These are phyloP conservation scores for Nematolebias whitei DNA, from an alignment of 2,113 vertebrate species.

Conservation along the genomic window DNA sequence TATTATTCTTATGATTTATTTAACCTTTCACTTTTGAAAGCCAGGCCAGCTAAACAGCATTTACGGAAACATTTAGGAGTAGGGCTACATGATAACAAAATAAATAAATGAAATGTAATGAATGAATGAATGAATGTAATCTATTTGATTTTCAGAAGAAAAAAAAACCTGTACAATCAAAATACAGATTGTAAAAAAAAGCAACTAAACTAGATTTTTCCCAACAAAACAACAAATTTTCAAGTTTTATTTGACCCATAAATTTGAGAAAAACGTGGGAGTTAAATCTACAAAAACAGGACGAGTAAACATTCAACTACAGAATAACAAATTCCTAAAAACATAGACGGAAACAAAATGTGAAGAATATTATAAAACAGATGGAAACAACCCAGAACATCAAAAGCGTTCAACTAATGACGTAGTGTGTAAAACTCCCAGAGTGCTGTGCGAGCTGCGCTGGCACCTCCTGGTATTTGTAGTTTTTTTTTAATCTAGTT, in stretches of 20 bases:
- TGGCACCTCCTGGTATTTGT: constrained; percentile 55
- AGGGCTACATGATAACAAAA: too few species aligned
- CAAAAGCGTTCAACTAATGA: background rate
- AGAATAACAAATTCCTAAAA: background rate
- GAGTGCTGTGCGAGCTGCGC: constrained; percentile 4
- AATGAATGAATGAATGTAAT: too few species aligned
- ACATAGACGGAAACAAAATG: background rate
- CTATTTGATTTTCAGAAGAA: too few species aligned
- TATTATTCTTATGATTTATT: too few species aligned
- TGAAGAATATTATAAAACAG: background rate
- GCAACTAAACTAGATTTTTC: background rate
- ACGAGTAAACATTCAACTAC: background rate
- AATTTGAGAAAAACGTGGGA: background rate
- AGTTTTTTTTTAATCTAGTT: constrained; percentile 66
- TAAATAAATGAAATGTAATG: too few species aligned
- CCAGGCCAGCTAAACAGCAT: too few species aligned
- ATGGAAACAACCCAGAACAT: background rate
- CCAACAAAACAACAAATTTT: background rate
- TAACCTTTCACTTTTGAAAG: too few species aligned
- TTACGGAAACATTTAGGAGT: too few species aligned
- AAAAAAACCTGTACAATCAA: too few species aligned
- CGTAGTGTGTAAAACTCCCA: constrained; percentile 51
- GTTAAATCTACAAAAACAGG: background rate
- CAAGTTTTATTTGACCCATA: background rate
- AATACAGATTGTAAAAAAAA: too few species aligned